phyloP scores from a whole-genome alignment of 2,888 invertebrate species.

The Campopleginae sp. region DNA sequence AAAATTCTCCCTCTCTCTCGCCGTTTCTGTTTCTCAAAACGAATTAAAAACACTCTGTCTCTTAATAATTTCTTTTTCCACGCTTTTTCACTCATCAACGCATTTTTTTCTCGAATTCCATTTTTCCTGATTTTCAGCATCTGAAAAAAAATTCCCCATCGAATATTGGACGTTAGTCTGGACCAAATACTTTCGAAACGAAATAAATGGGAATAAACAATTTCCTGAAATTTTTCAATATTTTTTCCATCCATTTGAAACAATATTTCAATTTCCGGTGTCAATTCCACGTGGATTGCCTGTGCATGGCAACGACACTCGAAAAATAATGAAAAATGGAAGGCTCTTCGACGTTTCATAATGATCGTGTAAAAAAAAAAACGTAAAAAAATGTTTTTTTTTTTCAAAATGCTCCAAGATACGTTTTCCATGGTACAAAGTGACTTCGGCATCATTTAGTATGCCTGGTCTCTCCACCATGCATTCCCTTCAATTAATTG shows the following conservation, averaged over 20 bases:
- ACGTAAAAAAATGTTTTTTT: not conserved
- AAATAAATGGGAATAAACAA: no score
- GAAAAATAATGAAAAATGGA: not conserved
- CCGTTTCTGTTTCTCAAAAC: not conserved
- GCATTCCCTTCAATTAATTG: constrained; percentile 54
- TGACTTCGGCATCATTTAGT: constrained; percentile 25
- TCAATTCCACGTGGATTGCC: no score
- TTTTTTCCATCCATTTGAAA: no score
- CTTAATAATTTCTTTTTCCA: not conserved
- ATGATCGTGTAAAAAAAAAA: not conserved
- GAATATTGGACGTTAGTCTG: not conserved
- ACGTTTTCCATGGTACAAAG: constrained; percentile 3
- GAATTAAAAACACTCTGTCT: constrained; percentile 3
- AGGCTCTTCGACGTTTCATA: not conserved
- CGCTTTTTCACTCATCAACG: not conserved
- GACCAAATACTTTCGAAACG: not conserved
- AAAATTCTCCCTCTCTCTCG: constrained; percentile 32
- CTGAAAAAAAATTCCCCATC: not conserved
- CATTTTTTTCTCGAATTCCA: not conserved
- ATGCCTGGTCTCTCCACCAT: constrained; percentile 6
- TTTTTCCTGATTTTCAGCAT: no score
- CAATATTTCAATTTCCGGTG: no score
- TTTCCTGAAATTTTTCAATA: no score
- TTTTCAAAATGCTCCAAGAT: constrained; percentile 8
- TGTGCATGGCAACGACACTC: not conserved